These are phyloP conservation scores for Theocolax elegans DNA, from an alignment of 1,140 invertebrate species.

Conservation along the genomic window DNA sequence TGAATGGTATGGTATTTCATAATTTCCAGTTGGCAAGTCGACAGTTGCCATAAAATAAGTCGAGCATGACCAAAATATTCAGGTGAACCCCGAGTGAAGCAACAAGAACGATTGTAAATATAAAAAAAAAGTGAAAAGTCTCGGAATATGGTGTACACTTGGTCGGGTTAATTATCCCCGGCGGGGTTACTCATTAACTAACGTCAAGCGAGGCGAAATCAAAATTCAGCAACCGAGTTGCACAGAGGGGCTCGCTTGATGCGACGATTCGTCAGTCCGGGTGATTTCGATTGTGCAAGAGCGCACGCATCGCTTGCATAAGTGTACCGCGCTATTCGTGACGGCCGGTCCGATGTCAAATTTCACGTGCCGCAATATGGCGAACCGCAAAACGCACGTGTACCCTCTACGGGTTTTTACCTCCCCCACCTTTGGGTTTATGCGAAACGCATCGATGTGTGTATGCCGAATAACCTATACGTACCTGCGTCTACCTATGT, in stretches of 20 bases:
- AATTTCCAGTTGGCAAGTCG: too few relatives aligned
- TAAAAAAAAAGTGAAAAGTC: too few relatives aligned
- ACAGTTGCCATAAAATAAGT: too few relatives aligned
- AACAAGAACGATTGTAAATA: too few relatives aligned
- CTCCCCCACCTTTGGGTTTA: background rate
- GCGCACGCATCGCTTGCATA: slow-evolving; percentile 9
- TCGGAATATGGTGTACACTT: too few relatives aligned
- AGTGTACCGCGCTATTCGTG: background rate
- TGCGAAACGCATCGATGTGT: background rate
- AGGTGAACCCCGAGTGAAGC: too few relatives aligned
- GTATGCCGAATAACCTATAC: background rate
- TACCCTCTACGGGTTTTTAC: background rate
- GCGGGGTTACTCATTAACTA: background rate
- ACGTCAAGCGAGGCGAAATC: background rate
- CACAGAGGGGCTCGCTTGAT: background rate
- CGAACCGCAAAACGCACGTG: background rate
- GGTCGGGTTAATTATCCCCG: too few relatives aligned
- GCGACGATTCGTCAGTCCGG: background rate
- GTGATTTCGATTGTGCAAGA: slow-evolving; percentile 23
- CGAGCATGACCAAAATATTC: too few relatives aligned
- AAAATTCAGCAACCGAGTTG: background rate
- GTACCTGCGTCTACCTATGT: too few relatives aligned
- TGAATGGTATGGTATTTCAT: too few relatives aligned
- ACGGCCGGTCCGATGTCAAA: background rate
- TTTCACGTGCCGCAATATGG: slow-evolving; percentile 11